Conservation (phyloP, 2,888 invertebrate species). For the Calliphora vomitoria region DNA sequence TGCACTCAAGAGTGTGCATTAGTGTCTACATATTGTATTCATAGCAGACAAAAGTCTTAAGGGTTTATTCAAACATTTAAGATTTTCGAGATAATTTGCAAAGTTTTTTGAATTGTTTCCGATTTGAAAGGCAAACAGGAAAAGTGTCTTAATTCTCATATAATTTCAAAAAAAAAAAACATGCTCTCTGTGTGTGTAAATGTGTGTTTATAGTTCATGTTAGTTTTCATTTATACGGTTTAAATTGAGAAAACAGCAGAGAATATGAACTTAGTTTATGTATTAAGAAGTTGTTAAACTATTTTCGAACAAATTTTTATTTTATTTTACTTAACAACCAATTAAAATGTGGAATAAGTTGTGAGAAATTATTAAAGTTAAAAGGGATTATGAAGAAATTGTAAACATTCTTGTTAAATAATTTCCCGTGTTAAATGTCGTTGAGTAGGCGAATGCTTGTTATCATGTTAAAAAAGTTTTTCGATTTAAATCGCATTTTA, state of each 20-base stretch:
- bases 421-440: slow-evolving; percentile 2
- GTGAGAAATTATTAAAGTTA: slow-evolving; percentile 7
- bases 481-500: not conserved
- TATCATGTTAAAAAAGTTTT: slow-evolving; percentile 6
- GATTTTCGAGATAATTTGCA: slow-evolving; percentile 63
- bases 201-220: not conserved
- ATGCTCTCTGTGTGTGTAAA: not conserved
- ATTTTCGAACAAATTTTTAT: slow-evolving; percentile 3
- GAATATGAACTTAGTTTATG: slow-evolving; percentile 1
- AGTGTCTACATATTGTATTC: slow-evolving; percentile 7
- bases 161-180: slow-evolving; percentile 4
- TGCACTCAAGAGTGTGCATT: not conserved
- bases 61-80: slow-evolving; percentile 58
- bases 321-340: slow-evolving; percentile 24
- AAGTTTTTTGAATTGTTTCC: slow-evolving; percentile 63
- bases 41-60: slow-evolving; percentile 43
- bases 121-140: slow-evolving; percentile 57
- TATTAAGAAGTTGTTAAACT: slow-evolving; percentile 29
- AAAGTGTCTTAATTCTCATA: slow-evolving; percentile 60
- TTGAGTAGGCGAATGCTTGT: not conserved
- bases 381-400: slow-evolving; percentile 13
- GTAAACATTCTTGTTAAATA: slow-evolving; percentile 4
- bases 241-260: not conserved
- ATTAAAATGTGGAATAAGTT: slow-evolving; percentile 41
- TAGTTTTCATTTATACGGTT: not conserved